phyloP scores from a whole-genome alignment of 2,797 vertebrate genomes.

The Eupleurogrammus muticus region DNA sequence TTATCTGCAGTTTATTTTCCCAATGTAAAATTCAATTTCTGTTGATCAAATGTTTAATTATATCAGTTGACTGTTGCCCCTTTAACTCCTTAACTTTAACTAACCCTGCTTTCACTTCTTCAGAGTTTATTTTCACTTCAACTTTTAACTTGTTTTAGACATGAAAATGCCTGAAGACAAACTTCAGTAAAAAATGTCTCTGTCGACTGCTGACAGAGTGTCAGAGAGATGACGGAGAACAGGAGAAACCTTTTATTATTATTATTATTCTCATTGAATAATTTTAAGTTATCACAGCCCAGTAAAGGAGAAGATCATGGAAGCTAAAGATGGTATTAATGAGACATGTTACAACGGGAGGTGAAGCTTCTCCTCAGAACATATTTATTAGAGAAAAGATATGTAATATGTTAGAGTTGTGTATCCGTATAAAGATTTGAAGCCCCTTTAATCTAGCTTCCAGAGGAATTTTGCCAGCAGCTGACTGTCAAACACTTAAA shows the following conservation, averaged over 20 bases:
- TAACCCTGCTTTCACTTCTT: no score
- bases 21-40: no score
- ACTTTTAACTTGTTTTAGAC: no score
- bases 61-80: no score
- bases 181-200: background rate
- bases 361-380: background rate
- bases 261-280: no score
- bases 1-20: no score
- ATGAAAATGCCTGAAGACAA: background rate
- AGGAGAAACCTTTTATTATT: no score
- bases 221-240: no score
- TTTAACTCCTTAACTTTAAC: no score
- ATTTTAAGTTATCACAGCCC: background rate
- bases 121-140: background rate
- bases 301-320: background rate
- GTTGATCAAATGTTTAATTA: no score
- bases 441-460: constrained; percentile 13
- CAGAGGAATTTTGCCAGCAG: constrained; percentile 13
- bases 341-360: background rate
- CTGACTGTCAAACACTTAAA: constrained; percentile 22
- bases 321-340: constrained; percentile 23
- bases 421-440: constrained; percentile 24
- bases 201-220: background rate
- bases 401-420: constrained; percentile 20
- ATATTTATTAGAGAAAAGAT: constrained; percentile 6